Conservation (phyloP, 2,797 vertebrate genomes). For the Syncerus caffer region DNA sequence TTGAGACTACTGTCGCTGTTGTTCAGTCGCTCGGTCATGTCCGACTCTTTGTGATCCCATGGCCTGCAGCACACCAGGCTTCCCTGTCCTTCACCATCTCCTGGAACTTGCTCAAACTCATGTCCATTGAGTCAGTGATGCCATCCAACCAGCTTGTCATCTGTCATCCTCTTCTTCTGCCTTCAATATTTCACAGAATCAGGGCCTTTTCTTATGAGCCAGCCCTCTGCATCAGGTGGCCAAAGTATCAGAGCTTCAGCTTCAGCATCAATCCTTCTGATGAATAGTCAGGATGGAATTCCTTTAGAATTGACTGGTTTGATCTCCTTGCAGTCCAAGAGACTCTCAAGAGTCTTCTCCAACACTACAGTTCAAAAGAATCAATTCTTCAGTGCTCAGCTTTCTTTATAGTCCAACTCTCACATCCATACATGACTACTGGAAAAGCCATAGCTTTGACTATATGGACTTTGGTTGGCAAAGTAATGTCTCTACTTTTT, state of each 20-base stretch:
- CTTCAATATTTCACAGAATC: not conserved
- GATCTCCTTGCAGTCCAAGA: not conserved
- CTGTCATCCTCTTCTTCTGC: not conserved
- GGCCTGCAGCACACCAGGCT: not conserved
- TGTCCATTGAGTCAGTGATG: not conserved
- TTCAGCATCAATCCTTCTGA: not conserved
- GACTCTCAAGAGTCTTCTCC: not conserved
- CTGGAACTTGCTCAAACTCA: not conserved
- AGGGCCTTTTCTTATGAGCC: not conserved
- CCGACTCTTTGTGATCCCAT: not conserved
- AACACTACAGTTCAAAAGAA: not conserved
- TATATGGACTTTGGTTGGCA: not conserved
- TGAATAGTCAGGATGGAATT: not conserved
- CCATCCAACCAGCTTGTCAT: not conserved
- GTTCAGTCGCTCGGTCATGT: fast-evolving
- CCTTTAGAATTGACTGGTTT: not conserved
- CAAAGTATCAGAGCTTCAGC: not conserved
- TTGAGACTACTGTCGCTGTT: not conserved
- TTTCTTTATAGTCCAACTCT: not conserved
- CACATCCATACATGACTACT: not conserved
- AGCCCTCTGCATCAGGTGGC: not conserved
- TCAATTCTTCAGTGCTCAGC: not conserved
- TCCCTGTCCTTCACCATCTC: not conserved
- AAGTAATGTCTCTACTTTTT: not conserved
- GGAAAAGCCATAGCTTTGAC: not conserved